A percentile compares a stretch with the other conserved stretches of the same genome.
Evolutionary conservation across 2,113 vertebrate genomes (phyloP).

Genomic region (Nannospalax galili): DNA sequence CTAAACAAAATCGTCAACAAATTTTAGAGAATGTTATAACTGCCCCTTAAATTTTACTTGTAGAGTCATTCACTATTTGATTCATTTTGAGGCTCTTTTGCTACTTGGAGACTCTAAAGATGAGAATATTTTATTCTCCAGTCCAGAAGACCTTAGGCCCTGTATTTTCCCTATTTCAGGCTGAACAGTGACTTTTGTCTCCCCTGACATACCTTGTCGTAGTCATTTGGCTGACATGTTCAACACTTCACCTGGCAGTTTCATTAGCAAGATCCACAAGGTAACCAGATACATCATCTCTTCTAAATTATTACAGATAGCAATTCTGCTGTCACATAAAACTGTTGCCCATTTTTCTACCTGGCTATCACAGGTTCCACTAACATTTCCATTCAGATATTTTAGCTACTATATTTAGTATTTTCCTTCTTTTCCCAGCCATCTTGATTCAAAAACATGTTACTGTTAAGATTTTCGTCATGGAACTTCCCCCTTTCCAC

Average conservation of each 20-base stretch:
- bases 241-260: neutral
- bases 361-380: neutral
- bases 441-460: neutral
- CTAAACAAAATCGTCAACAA: neutral
- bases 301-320: neutral
- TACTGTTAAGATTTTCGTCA: neutral
- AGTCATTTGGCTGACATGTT: neutral
- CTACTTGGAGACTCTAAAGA: neutral
- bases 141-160: neutral
- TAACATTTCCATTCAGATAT: neutral
- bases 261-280: neutral
- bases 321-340: neutral
- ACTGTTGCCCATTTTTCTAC: neutral
- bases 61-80: neutral
- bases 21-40: neutral
- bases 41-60: neutral
- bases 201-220: neutral
- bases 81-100: neutral
- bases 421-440: neutral
- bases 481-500: neutral
- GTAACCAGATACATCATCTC: neutral
- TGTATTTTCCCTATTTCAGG: neutral
- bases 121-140: neutral
- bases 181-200: neutral
- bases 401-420: neutral